A percentile compares a stretch with the other conserved stretches of the same genome.
phyloP scores from a whole-genome alignment of 2,888 invertebrate genomes.

The Melanophora roralis region DNA sequence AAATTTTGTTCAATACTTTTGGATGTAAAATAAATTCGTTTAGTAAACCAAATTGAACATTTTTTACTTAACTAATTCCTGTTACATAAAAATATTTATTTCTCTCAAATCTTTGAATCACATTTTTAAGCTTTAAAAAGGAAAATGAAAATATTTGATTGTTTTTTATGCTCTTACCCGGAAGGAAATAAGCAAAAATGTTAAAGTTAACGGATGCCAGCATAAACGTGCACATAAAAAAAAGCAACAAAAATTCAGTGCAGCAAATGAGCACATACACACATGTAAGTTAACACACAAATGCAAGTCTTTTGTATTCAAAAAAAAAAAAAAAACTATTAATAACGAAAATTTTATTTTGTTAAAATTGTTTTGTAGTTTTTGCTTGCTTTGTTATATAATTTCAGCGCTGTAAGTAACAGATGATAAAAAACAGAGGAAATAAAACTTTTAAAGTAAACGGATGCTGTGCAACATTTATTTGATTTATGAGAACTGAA shows the following conservation, averaged over 20 bases:
- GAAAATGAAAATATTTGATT: slow-evolving; percentile 11
- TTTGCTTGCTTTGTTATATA: too few species aligned
- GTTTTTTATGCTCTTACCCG: slow-evolving; percentile 30
- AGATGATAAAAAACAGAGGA: neutral
- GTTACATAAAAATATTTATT: too few species aligned
- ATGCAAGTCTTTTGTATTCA: too few species aligned
- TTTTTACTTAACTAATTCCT: too few species aligned
- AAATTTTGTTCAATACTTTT: too few species aligned
- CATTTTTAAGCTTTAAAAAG: too few species aligned
- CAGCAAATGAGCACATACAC: too few species aligned
- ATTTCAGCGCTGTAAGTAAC: slow-evolving; percentile 18
- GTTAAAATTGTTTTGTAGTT: neutral
- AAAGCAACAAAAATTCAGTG: neutral
- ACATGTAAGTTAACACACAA: too few species aligned
- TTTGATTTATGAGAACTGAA: slow-evolving; percentile 49
- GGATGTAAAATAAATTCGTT: too few species aligned
- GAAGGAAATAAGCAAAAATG: slow-evolving; percentile 57
- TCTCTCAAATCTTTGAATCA: slow-evolving; percentile 9
- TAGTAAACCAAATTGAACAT: too few species aligned
- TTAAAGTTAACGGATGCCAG: slow-evolving; percentile 50
- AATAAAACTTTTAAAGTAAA: slow-evolving; percentile 14
- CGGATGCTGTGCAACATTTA: slow-evolving; percentile 12
- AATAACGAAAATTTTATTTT: neutral
- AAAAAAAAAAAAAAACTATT: too few species aligned
- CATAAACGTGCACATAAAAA: slow-evolving; percentile 23